Evolutionary conservation across 2,797 vertebrate species (phyloP).

Genomic region (Clarias fuscus): DNA sequence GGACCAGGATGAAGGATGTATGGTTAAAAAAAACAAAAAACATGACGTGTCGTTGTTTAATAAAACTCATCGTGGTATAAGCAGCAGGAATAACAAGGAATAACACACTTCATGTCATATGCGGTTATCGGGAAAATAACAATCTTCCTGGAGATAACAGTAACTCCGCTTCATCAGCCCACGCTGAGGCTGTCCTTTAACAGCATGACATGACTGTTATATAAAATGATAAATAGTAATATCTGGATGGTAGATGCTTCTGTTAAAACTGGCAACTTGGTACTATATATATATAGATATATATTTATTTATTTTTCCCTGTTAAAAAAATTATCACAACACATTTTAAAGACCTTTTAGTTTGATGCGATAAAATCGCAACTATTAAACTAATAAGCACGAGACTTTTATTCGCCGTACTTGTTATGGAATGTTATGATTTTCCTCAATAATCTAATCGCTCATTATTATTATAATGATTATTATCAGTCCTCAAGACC

Average conservation of each 20-base stretch:
- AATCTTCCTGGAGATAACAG: neutral
- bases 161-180: neutral
- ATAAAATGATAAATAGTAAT: neutral
- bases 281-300: neutral
- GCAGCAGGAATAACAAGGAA: neutral
- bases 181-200: neutral
- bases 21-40: neutral
- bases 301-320: neutral
- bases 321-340: neutral
- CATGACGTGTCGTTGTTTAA: neutral
- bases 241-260: neutral
- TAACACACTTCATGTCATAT: neutral
- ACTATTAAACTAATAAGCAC: neutral
- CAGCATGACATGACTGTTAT: neutral
- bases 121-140: neutral
- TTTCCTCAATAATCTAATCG: neutral
- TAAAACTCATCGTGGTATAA: neutral
- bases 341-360: neutral
- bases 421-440: conserved; percentile 13
- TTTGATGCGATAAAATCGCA: neutral
- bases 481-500: neutral
- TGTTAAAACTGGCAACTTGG: neutral
- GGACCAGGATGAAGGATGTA: neutral
- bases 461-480: neutral
- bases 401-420: neutral